These are phyloP conservation scores for Aurelia sp. DNA, from an alignment of 30 jellyfish, hydroid and myxozoan species.

Conservation along the genomic window DNA sequence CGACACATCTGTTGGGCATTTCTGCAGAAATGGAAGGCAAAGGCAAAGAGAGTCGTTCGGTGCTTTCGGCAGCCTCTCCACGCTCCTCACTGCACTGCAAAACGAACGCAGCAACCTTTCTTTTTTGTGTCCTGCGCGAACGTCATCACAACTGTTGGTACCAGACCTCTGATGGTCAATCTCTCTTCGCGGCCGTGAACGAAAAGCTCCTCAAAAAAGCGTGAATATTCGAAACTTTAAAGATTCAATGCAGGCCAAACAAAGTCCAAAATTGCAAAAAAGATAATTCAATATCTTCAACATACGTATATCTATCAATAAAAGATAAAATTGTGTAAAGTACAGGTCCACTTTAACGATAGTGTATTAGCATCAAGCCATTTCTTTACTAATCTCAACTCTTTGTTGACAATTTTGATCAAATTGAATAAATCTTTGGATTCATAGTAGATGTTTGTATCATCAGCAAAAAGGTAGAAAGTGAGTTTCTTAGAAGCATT, in stretches of 20 bases:
- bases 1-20: conserved; percentile 11
- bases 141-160: conserved; percentile 39
- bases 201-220: conserved; percentile 28
- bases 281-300: conserved; percentile 12
- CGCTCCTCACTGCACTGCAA: neutral
- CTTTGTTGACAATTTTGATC: too few relatives aligned
- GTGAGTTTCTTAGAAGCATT: too few relatives aligned
- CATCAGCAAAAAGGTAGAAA: too few relatives aligned
- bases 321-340: conserved; percentile 35
- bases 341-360: conserved; percentile 54
- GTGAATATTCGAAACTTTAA: conserved; percentile 30
- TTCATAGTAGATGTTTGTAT: too few relatives aligned
- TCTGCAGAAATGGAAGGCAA: neutral
- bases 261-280: conserved; percentile 12
- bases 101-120: conserved; percentile 10
- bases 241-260: conserved; percentile 33
- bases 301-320: conserved; percentile 18
- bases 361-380: too few relatives aligned
- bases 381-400: too few relatives aligned
- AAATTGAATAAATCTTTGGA: too few relatives aligned
- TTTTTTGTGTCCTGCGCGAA: conserved; percentile 27
- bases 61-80: neutral
- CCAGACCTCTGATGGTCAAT: conserved; percentile 50
- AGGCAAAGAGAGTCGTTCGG: too few relatives aligned
- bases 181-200: conserved; percentile 51